Evolutionary conservation across 2,113 vertebrate genomes (phyloP), one percentile per base, ranked within the genome.

Genomic region (Hemiscyllium ocellatum): DNA sequence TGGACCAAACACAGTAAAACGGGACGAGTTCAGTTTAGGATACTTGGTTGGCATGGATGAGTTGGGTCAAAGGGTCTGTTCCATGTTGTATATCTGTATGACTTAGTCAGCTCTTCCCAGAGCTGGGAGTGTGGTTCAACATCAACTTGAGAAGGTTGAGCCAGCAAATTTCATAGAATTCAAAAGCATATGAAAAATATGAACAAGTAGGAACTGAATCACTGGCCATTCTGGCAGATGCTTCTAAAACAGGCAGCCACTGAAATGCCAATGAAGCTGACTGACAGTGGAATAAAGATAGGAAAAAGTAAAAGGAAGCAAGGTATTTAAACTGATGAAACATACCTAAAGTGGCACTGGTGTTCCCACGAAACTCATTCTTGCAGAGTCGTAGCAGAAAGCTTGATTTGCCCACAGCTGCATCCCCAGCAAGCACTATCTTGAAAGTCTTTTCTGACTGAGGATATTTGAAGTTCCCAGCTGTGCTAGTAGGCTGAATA

Each of bases 341-440:
- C 97, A 96, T 97, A 99, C 99, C 99, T 10, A 99, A 96, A 7
- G 99, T 99, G 37, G 99, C 97, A 96, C 98, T 98, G 95, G 97
- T 98, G 96, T 98, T 98, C 76, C 98, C 97, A 96, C 97, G 98
- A 97, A 99, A 99, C 97, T 99, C 98, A 37, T 99, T 99, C 97
- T 99, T 99, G 97, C 99, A 99, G 96, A 99, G 98, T 61, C 99
- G 98, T 95, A 98, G 98, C 96, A 99, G 98, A 96, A 99, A 99
- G 97, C 99, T 99, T 96, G 99, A 99, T 96, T 99, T 99, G 87
- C 99, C 99, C 96, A 99, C 99, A 0, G 99, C 98, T 47, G 99
- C 99, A 0, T 99, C 99, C 95, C 99, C 98, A 3, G 98, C 98
- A 96, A 99, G 97, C 87, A 99, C 98, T 13, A 99, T 98, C 97